These are phyloP conservation scores for Phaethornis superciliosus DNA, from an alignment of 2,113 vertebrate species.

Conservation along the genomic window DNA sequence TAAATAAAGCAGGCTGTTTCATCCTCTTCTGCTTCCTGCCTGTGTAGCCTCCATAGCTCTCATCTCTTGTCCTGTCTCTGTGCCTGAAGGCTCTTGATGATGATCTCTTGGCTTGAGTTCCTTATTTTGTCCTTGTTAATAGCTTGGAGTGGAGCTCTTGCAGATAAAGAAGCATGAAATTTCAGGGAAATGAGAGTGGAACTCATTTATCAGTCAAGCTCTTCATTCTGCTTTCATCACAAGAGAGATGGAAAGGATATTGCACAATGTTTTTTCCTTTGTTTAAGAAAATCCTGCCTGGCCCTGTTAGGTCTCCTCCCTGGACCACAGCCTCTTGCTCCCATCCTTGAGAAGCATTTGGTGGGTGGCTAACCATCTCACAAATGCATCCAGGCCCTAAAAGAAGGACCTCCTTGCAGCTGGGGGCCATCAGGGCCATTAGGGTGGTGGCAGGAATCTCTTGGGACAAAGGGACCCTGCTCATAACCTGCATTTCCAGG, in stretches of 20 bases:
- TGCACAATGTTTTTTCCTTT: background rate
- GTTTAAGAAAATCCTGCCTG: background rate
- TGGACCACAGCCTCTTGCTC: background rate
- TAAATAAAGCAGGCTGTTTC: slow-evolving; percentile 7
- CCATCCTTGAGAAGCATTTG: background rate
- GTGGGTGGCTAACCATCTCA: accelerated
- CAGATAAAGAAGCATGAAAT: slow-evolving; percentile 36
- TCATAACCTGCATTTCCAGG: accelerated
- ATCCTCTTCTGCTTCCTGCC: background rate
- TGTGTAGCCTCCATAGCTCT: background rate
- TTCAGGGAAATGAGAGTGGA: slow-evolving; percentile 27
- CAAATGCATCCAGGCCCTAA: background rate
- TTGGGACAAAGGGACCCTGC: accelerated
- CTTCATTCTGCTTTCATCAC: background rate
- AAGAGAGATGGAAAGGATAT: background rate
- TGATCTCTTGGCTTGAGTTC: slow-evolving; percentile 9
- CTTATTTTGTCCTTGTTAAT: slow-evolving; percentile 41
- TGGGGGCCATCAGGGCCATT: background rate
- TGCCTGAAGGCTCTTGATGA: background rate
- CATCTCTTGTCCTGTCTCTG: background rate
- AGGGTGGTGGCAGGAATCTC: background rate
- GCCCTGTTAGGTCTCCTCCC: background rate
- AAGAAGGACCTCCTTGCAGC: background rate
- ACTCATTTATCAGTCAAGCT: background rate
- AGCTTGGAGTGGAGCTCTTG: background rate